phyloP scores from a whole-genome alignment of 2,113 vertebrate genomes.

The Gadus chalcogrammus region DNA sequence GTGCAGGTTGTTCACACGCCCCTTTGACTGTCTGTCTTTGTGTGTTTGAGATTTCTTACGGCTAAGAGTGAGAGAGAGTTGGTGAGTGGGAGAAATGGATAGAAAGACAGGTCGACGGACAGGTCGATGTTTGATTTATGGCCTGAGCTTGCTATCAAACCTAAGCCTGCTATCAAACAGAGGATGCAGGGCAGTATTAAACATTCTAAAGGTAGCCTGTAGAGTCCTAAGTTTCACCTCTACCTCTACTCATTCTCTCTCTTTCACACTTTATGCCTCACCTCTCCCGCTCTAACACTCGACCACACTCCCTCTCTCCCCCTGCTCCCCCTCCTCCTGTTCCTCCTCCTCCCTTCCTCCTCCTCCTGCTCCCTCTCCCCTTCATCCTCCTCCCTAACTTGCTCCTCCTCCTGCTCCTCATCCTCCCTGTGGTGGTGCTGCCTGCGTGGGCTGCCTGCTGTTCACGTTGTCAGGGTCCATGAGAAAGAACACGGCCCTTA shows the following conservation, averaged over 20 bases:
- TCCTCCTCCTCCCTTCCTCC: neutral
- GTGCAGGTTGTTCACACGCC: neutral
- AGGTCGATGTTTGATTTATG: no score
- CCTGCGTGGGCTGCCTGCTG: no score
- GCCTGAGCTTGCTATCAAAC: no score
- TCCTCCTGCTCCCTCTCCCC: neutral
- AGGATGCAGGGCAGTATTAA: no score
- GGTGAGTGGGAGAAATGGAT: neutral
- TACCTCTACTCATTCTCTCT: no score
- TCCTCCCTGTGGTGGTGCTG: no score
- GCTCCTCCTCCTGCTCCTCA: neutral
- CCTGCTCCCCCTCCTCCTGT: neutral
- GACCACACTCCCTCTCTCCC: neutral
- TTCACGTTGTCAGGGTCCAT: neutral
- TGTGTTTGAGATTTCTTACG: slow-evolving; percentile 14
- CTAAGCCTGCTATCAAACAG: no score
- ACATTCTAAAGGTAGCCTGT: no score
- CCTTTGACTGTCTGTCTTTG: neutral
- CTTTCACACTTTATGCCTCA: neutral
- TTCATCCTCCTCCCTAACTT: neutral
- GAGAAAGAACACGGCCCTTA: slow-evolving; percentile 1
- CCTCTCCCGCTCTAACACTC: neutral
- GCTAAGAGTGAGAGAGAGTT: neutral
- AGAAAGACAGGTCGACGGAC: neutral
- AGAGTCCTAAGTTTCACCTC: no score